Conservation (phyloP, 2,888 invertebrate genomes). For the Pyralis farinalis region DNA sequence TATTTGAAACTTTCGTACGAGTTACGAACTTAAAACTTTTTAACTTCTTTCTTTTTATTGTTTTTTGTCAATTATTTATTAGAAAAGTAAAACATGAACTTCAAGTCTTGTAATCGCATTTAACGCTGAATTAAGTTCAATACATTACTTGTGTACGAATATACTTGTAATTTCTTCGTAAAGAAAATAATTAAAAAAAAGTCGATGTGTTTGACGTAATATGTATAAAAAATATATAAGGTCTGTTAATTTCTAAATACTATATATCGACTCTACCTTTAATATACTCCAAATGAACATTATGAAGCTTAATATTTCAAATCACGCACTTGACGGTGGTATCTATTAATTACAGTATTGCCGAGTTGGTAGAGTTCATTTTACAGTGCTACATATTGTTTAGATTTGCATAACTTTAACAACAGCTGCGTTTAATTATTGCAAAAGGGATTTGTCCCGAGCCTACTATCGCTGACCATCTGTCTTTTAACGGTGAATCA, state of each 20-base stretch:
- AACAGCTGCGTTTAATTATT: slow-evolving; percentile 49
- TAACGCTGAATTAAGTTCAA: too few species aligned
- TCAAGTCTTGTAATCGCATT: too few species aligned
- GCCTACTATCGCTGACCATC: slow-evolving; percentile 37
- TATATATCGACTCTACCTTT: too few species aligned
- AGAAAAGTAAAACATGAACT: too few species aligned
- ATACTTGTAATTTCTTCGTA: too few species aligned
- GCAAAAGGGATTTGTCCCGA: slow-evolving; percentile 33
- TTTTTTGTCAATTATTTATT: too few species aligned
- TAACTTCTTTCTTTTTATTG: too few species aligned
- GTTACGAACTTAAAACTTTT: slow-evolving; percentile 22
- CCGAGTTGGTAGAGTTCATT: slow-evolving; percentile 13
- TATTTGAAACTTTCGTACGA: slow-evolving; percentile 57
- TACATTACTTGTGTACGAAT: too few species aligned
- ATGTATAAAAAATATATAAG: too few species aligned
- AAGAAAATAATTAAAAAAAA: too few species aligned
- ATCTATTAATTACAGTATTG: background rate
- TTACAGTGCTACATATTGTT: slow-evolving; percentile 11
- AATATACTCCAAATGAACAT: background rate
- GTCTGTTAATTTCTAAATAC: too few species aligned
- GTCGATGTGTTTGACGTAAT: too few species aligned
- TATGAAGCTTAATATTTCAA: background rate
- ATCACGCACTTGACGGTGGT: background rate
- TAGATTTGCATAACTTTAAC: slow-evolving; percentile 36
- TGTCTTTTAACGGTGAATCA: slow-evolving; percentile 23